These are phyloP conservation scores for Cliona cf. orientalis DNA, from an alignment of 37 sponge, comb jelly and placozoan genomes.

Conservation along the genomic window DNA sequence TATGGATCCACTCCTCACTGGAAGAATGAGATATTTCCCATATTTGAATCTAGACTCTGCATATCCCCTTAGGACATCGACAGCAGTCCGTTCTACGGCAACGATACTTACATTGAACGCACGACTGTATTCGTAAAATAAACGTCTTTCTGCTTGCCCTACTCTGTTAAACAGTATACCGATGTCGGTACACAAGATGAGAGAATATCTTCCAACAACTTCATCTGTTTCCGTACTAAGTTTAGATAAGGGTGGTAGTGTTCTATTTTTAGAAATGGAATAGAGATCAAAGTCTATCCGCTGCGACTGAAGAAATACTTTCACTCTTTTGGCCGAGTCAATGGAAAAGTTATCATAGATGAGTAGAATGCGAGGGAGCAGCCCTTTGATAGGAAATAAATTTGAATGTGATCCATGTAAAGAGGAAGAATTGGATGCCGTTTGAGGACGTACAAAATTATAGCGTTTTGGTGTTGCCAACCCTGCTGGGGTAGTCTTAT, in stretches of 20 bases:
- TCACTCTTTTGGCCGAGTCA: not conserved
- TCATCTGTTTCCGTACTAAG: not conserved
- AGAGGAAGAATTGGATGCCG: too few species aligned
- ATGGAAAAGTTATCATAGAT: not conserved
- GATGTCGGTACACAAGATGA: not conserved
- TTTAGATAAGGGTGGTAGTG: not conserved
- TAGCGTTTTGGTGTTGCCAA: too few species aligned
- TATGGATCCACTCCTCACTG: too few species aligned
- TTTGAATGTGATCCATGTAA: too few species aligned
- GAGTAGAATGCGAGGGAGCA: not conserved
- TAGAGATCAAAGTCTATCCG: not conserved
- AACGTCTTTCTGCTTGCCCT: not conserved
- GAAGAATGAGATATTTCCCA: too few species aligned
- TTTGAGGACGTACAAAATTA: too few species aligned
- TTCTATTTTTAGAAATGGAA: too few species aligned
- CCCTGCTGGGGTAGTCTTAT: too few species aligned
- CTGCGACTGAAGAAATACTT: not conserved
- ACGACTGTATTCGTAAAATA: not conserved
- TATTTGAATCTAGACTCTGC: too few species aligned
- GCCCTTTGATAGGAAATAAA: too few species aligned
- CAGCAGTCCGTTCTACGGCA: not conserved
- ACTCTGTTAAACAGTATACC: not conserved
- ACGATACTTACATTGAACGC: not conserved
- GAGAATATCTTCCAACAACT: not conserved
- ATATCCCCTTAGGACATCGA: too few species aligned